Evolutionary conservation across 2,797 vertebrate genomes (phyloP).

Genomic region (Vultur gryphus): DNA sequence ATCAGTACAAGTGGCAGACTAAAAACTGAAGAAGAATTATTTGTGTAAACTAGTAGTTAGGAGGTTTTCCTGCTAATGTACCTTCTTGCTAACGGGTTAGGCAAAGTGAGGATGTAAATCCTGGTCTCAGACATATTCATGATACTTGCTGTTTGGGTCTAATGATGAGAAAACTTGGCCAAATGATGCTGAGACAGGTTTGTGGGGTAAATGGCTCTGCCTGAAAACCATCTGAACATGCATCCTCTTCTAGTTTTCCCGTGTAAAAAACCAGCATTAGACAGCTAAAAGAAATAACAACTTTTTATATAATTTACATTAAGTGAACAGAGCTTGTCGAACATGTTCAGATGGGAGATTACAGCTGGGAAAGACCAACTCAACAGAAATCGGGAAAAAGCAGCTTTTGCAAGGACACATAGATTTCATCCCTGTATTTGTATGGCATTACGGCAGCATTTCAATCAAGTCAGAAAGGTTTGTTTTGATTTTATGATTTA

Average conservation of each 20-base stretch:
- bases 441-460: neutral
- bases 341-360: neutral
- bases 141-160: neutral
- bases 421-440: neutral
- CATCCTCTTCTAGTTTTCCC: neutral
- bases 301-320: neutral
- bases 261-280: accelerated
- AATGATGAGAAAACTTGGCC: neutral
- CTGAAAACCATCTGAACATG: neutral
- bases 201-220: neutral
- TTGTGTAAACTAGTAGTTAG: neutral
- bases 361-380: neutral
- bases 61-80: neutral
- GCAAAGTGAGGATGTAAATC: neutral
- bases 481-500: neutral
- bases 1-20: neutral
- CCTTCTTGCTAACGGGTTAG: neutral
- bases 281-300: neutral
- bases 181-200: neutral
- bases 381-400: neutral
- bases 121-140: accelerated
- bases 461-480: neutral
- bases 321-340: neutral
- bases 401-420: neutral
- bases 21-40: neutral